Percentiles rank a stretch among this genome's conserved stretches.
phyloP scores from a whole-genome alignment of 1,140 invertebrate genomes.

The Cotesia vestalis region DNA sequence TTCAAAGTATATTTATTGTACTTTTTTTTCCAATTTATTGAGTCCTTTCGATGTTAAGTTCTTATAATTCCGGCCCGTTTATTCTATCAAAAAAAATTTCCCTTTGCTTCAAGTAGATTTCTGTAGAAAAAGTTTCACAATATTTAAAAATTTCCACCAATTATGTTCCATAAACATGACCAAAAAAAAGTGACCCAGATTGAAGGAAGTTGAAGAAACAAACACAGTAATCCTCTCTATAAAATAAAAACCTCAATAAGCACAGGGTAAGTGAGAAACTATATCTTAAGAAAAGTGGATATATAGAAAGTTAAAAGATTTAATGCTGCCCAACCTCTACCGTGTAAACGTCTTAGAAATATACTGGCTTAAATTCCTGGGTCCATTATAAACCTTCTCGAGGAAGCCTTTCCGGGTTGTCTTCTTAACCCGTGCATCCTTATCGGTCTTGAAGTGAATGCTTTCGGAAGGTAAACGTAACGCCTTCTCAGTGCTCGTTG shows the following conservation, averaged over 20 bases:
- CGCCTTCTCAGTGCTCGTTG: slow-evolving; percentile 7
- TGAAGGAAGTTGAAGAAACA: neutral
- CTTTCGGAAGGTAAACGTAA: slow-evolving; percentile 20
- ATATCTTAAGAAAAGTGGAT: slow-evolving; percentile 13
- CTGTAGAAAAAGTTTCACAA: too few species aligned
- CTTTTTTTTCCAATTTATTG: too few species aligned
- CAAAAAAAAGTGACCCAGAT: neutral
- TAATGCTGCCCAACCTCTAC: slow-evolving; percentile 47
- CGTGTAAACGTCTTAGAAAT: slow-evolving; percentile 50
- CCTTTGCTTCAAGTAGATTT: too few species aligned
- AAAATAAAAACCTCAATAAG: neutral
- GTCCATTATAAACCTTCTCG: slow-evolving; percentile 38
- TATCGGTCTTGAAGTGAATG: slow-evolving; percentile 22
- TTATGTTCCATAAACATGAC: too few species aligned
- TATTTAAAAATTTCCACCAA: too few species aligned
- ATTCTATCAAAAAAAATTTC: too few species aligned
- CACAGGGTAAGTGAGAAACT: slow-evolving; percentile 5
- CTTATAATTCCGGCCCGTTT: too few species aligned
- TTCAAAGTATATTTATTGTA: too few species aligned
- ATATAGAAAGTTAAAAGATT: slow-evolving; percentile 41
- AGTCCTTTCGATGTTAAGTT: too few species aligned
- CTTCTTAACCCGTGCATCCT: slow-evolving; percentile 27
- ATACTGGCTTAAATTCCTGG: slow-evolving; percentile 41
- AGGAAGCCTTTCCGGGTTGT: slow-evolving; percentile 35
- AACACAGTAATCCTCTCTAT: neutral